phyloP scores from a whole-genome alignment of 2,113 vertebrate genomes.

The Amblyornis subalaris region DNA sequence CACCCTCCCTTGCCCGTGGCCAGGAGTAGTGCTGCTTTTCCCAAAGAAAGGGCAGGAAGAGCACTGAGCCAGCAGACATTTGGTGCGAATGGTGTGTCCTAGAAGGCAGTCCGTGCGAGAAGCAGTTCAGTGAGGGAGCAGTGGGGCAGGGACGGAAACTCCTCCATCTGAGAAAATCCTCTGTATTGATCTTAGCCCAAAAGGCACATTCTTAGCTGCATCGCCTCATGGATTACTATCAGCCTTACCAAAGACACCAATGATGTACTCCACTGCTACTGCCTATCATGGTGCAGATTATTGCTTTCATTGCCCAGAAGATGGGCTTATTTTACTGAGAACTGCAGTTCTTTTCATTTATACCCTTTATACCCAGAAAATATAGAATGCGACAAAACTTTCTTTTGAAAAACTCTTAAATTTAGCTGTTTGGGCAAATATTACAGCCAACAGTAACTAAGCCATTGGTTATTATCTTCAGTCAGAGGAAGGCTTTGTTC shows the following conservation, averaged over 20 bases:
- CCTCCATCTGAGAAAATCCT: not conserved
- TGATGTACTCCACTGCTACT: not conserved
- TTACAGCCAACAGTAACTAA: not conserved
- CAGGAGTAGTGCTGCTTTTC: not conserved
- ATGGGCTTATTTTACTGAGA: not conserved
- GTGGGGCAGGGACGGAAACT: not conserved
- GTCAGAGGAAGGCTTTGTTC: not conserved
- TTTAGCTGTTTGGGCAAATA: not conserved
- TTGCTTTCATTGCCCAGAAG: not conserved
- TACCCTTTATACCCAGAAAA: not conserved
- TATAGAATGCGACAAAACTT: not conserved
- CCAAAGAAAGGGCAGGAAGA: not conserved
- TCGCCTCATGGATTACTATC: not conserved
- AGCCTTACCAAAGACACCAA: not conserved
- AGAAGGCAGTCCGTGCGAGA: not conserved
- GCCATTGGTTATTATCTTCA: not conserved
- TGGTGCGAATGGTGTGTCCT: rapidly evolving
- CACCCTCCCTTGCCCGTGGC: not conserved
- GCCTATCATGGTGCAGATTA: not conserved
- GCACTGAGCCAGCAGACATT: not conserved
- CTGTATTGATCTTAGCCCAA: not conserved
- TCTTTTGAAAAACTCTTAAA: not conserved
- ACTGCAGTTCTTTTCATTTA: not conserved
- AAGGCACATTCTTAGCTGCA: not conserved
- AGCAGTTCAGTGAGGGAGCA: not conserved